Evolutionary conservation across 2,797 vertebrate species (phyloP).

Genomic region (Mormyrops boulengeri): DNA sequence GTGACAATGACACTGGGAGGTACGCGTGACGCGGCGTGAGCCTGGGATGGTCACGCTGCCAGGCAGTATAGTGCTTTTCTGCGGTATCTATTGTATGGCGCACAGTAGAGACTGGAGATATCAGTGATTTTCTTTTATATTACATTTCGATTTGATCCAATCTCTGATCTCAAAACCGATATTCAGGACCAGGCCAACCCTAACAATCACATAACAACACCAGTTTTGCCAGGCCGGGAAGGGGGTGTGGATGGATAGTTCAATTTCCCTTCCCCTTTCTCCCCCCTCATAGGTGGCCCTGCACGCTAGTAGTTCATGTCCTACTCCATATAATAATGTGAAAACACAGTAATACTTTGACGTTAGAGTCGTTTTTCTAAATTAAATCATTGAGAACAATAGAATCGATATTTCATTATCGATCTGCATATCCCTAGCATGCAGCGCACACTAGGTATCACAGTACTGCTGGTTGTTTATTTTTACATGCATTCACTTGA

Average conservation of each 20-base stretch:
- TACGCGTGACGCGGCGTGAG: neutral
- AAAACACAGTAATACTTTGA: no score
- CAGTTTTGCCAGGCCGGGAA: neutral
- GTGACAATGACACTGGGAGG: neutral
- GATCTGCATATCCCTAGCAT: no score
- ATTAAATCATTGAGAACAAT: no score
- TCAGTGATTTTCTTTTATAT: neutral
- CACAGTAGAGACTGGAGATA: neutral
- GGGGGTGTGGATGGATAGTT: neutral
- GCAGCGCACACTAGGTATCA: no score
- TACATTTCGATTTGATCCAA: neutral
- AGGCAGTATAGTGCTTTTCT: neutral
- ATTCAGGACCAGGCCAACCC: neutral
- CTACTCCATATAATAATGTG: no score
- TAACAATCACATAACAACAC: neutral
- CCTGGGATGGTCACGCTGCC: neutral
- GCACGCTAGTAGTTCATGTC: no score
- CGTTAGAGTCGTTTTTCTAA: no score
- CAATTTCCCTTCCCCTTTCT: neutral
- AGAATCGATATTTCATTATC: no score
- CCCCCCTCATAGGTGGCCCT: neutral
- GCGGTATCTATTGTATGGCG: neutral
- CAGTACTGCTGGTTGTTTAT: no score
- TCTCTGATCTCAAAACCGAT: neutral
- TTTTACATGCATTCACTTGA: neutral